phyloP scores from a whole-genome alignment of 2,888 invertebrate species.

The Mesopsocus fuscifrons region DNA sequence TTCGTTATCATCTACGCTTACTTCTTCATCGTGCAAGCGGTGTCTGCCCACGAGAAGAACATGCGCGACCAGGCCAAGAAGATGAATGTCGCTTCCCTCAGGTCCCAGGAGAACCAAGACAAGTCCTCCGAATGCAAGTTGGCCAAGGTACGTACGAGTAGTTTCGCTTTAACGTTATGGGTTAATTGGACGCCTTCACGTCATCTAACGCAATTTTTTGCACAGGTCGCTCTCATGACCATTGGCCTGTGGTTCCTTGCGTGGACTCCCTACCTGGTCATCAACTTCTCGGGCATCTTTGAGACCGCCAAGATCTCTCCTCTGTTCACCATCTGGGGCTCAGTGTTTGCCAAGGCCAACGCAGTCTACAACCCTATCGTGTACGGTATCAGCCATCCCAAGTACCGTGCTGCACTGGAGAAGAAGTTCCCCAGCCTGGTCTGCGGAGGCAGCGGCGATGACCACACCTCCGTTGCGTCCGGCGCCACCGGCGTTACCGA shows the following conservation, averaged over 20 bases:
- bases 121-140: constrained; percentile 73
- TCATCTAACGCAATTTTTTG: neutral
- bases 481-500: constrained; percentile 44
- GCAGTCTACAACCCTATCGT: constrained; percentile 82
- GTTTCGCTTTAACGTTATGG: neutral
- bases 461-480: constrained; percentile 43
- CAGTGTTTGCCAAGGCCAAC: constrained; percentile 80
- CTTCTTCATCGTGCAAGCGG: constrained; percentile 70
- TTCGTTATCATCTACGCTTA: constrained; percentile 70
- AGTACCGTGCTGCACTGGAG: constrained; percentile 55
- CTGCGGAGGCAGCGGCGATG: constrained; percentile 39
- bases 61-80: constrained; percentile 86
- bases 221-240: constrained; percentile 55
- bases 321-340: constrained; percentile 71
- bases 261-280: constrained; percentile 74
- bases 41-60: constrained; percentile 62
- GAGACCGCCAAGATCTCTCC: constrained; percentile 53
- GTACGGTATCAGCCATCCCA: constrained; percentile 73
- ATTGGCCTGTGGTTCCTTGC: constrained; percentile 82
- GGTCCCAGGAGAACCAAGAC: constrained; percentile 55
- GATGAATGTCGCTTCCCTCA: constrained; percentile 78
- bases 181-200: neutral
- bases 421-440: constrained; percentile 58
- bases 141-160: constrained; percentile 39
- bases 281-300: constrained; percentile 65